Evolutionary conservation across 2,113 vertebrate species (phyloP).

Genomic region (Amazona vittata): DNA sequence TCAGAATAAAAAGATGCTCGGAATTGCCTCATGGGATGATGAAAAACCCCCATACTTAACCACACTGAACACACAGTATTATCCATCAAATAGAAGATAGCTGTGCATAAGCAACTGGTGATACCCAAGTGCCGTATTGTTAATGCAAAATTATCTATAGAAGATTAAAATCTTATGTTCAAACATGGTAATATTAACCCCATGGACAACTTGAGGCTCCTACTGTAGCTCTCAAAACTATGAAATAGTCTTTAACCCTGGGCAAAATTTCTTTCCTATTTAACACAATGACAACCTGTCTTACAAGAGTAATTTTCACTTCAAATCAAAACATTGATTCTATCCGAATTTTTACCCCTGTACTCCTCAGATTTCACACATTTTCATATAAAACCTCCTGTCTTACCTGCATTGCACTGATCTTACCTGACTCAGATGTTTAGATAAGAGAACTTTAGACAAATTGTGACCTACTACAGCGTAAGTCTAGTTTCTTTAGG

Average conservation of each 20-base stretch:
- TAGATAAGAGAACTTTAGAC: not conserved
- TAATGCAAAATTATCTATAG: not conserved
- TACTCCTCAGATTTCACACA: not conserved
- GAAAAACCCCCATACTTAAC: not conserved
- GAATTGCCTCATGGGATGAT: not conserved
- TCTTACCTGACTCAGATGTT: not conserved
- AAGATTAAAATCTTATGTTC: not conserved
- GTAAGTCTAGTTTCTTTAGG: not conserved
- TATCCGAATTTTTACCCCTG: not conserved
- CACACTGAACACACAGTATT: not conserved
- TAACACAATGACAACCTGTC: not conserved
- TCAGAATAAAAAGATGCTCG: not conserved
- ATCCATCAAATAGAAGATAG: not conserved
- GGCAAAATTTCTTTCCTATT: not conserved
- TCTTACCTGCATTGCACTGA: not conserved
- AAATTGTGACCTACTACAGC: not conserved
- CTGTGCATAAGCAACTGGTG: not conserved
- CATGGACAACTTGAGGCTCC: not conserved
- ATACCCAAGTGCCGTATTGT: not conserved
- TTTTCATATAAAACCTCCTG: not conserved
- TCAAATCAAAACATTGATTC: not conserved
- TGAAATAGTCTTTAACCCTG: not conserved
- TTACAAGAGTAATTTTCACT: not conserved
- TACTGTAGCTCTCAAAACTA: not conserved
- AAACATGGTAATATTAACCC: not conserved